Evolutionary conservation across 2,797 vertebrate genomes (phyloP).

Genomic region (Enteromius argenteus): DNA sequence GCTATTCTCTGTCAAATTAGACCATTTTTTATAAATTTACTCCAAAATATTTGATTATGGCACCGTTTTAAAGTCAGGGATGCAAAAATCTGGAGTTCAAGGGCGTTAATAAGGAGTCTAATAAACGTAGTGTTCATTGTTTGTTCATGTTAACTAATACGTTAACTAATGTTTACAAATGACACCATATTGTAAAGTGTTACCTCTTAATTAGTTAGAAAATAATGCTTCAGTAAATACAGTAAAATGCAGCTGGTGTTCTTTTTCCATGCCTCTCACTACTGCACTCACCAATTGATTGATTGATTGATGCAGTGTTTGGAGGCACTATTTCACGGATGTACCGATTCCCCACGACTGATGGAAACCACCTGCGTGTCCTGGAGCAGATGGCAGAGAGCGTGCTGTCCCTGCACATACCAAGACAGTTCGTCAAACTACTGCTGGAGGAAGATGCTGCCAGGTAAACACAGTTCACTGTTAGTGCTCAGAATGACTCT

Average conservation of each 20-base stretch:
- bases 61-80: too few species aligned
- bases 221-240: neutral
- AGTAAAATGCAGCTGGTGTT: neutral
- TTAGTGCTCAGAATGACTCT: neutral
- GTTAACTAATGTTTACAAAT: too few species aligned
- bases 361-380: constrained; percentile 95
- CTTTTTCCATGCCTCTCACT: neutral
- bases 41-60: too few species aligned
- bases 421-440: constrained; percentile 95
- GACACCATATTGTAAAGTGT: too few species aligned
- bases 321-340: constrained; percentile 95
- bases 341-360: constrained; percentile 96
- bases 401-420: constrained; percentile 89
- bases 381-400: constrained; percentile 99
- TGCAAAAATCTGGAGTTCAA: too few species aligned
- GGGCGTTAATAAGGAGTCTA: too few species aligned
- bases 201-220: neutral
- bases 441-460: constrained; percentile 96
- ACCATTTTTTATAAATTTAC: too few species aligned
- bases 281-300: neutral
- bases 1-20: too few species aligned
- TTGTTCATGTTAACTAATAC: too few species aligned
- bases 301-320: constrained; percentile 80
- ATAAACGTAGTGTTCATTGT: too few species aligned
- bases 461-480: constrained; percentile 77